Evolutionary conservation across 2,888 invertebrate genomes (phyloP).

Genomic region (Cyclophora albipunctata): DNA sequence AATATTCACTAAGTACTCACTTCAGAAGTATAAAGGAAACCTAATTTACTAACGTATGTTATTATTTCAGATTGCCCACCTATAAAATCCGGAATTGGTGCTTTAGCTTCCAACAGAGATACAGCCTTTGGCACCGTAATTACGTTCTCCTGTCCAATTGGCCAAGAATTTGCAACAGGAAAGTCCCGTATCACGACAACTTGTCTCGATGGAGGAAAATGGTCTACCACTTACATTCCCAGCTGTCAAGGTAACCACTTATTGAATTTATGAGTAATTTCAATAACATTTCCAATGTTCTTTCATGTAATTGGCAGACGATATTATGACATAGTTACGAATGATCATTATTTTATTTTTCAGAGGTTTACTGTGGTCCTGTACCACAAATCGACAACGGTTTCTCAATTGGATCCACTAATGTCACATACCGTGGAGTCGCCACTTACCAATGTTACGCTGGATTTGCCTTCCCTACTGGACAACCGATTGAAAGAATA

Average conservation of each 20-base stretch:
- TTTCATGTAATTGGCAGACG: not conserved
- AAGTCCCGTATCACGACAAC: constrained; percentile 88
- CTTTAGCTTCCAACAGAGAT: constrained; percentile 92
- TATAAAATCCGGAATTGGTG: constrained; percentile 88
- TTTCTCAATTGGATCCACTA: constrained; percentile 95
- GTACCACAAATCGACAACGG: constrained; percentile 99
- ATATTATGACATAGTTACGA: too few relatives aligned
- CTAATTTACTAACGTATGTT: not conserved
- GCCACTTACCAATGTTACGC: constrained; percentile 98
- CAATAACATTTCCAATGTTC: too few relatives aligned
- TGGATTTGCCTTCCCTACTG: constrained; percentile 94
- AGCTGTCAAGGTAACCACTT: constrained; percentile 86
- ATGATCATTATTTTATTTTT: constrained; percentile 14
- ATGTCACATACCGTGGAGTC: constrained; percentile 94
- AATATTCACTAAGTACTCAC: not conserved
- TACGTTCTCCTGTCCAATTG: constrained; percentile 93
- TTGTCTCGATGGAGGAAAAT: constrained; percentile 92
- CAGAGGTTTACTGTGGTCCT: constrained; percentile 95
- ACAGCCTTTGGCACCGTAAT: constrained; percentile 93
- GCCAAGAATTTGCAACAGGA: constrained; percentile 95
- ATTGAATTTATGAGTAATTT: constrained; percentile 1
- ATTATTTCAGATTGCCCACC: constrained; percentile 85
- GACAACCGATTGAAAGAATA: constrained; percentile 90
- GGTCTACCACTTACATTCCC: constrained; percentile 94
- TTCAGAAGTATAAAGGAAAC: too few relatives aligned